phyloP scores from a whole-genome alignment of 2,888 invertebrate species.

The Ligdia adustata region DNA sequence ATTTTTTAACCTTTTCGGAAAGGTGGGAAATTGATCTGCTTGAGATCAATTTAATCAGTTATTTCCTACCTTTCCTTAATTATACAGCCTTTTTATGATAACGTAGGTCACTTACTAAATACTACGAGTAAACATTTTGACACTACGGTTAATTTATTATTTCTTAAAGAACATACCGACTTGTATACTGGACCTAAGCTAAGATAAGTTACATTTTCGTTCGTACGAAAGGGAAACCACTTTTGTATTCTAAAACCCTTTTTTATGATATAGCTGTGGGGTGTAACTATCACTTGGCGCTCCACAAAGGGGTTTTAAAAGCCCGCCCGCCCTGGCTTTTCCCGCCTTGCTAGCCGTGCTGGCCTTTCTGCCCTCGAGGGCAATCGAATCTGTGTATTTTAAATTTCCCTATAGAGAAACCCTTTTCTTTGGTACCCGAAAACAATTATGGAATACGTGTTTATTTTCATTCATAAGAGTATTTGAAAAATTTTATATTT shows the following conservation, averaged over 20 bases:
- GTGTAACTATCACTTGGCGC: slow-evolving; percentile 34
- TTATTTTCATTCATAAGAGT: too few species aligned
- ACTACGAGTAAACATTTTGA: too few species aligned
- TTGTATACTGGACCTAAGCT: slow-evolving; percentile 3
- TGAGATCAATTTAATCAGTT: too few species aligned
- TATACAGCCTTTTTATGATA: too few species aligned
- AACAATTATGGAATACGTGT: too few species aligned
- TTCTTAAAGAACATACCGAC: too few species aligned
- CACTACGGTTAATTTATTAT: too few species aligned
- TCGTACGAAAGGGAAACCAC: slow-evolving; percentile 4
- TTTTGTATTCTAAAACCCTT: slow-evolving; percentile 20
- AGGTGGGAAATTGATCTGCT: too few species aligned
- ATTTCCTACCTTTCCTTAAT: too few species aligned
- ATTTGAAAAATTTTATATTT: too few species aligned
- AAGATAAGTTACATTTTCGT: slow-evolving; percentile 3
- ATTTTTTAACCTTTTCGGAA: too few species aligned
- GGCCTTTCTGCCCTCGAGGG: slow-evolving; percentile 19
- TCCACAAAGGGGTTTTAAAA: slow-evolving; percentile 25
- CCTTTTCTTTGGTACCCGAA: slow-evolving; percentile 18
- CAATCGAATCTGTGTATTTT: slow-evolving; percentile 49
- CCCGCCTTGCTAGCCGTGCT: slow-evolving; percentile 5
- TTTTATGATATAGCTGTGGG: slow-evolving; percentile 28
- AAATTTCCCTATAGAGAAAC: slow-evolving; percentile 46
- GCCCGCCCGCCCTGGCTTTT: slow-evolving; percentile 18
- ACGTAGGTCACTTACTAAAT: too few species aligned